These are phyloP conservation scores for Corynorhinus townsendii DNA, from an alignment of 2,113 vertebrate species.

Conservation along the genomic window DNA sequence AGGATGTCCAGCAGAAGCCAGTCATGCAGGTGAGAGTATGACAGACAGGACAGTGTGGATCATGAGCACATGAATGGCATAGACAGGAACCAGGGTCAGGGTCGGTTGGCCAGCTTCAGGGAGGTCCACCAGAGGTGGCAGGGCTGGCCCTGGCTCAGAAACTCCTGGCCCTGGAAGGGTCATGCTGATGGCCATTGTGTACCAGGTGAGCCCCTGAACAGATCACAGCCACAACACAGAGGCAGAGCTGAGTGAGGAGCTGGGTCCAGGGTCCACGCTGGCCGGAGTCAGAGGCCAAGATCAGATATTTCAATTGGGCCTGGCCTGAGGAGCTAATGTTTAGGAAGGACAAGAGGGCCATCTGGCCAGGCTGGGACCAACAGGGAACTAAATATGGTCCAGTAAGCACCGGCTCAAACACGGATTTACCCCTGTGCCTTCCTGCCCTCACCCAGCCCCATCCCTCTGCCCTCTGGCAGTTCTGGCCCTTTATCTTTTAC, in stretches of 20 bases:
- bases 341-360: not conserved
- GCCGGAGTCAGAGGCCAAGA: not conserved
- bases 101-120: rapidly evolving
- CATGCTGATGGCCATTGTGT: too few species aligned
- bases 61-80: not conserved
- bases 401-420: not conserved
- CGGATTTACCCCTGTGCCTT: rapidly evolving
- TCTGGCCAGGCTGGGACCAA: not conserved
- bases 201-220: too few species aligned
- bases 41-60: rapidly evolving
- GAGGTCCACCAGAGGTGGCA: not conserved
- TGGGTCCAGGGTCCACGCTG: not conserved
- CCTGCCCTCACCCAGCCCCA: not conserved
- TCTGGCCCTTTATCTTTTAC: not conserved
- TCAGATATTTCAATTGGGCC: not conserved
- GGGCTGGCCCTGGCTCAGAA: not conserved
- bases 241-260: not conserved
- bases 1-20: not conserved
- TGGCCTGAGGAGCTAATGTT: rapidly evolving
- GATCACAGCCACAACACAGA: not conserved
- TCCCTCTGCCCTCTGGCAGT: not conserved
- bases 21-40: too few species aligned
- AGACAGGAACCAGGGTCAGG: not conserved
- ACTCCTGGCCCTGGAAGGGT: not conserved
- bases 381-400: not conserved